These are phyloP conservation scores for Noctua pronuba DNA, from an alignment of 2,888 invertebrate genomes.

Conservation along the genomic window DNA sequence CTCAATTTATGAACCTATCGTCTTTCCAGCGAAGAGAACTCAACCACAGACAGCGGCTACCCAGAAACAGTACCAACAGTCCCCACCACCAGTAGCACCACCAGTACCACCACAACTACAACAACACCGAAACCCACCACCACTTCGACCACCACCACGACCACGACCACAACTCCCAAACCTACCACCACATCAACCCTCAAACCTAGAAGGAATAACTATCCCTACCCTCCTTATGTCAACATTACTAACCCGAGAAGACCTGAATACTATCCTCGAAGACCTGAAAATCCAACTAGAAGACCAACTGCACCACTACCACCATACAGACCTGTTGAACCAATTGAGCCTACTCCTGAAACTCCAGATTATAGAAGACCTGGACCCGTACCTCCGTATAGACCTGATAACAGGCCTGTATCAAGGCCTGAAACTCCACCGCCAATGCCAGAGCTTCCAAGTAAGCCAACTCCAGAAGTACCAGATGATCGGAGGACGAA, in stretches of 20 bases:
- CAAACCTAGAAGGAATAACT: constrained; percentile 49
- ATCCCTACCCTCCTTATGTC: constrained; percentile 58
- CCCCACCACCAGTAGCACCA: constrained; percentile 45
- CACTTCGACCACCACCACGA: constrained; percentile 66
- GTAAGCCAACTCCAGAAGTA: constrained; percentile 11
- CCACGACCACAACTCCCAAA: constrained; percentile 63
- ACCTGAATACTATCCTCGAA: constrained; percentile 56
- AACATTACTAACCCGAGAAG: constrained; percentile 53
- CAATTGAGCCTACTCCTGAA: constrained; percentile 29
- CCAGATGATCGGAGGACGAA: constrained; percentile 64
- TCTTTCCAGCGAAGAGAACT: constrained; percentile 74
- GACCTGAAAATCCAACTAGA: constrained; percentile 60
- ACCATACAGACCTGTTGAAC: constrained; percentile 35
- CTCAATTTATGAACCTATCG: neutral
- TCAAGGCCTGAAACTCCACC: constrained; percentile 37
- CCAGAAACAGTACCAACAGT: constrained; percentile 55
- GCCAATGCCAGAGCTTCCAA: constrained; percentile 34
- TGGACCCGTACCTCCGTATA: constrained; percentile 30
- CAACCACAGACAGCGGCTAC: constrained; percentile 62
- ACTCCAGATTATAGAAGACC: constrained; percentile 32
- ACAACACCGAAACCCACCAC: constrained; percentile 62
- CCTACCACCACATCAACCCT: constrained; percentile 60
- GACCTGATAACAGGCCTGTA: constrained; percentile 49
- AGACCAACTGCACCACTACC: constrained; percentile 48
- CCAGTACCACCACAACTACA: constrained; percentile 51